Evolutionary conservation across 1,140 invertebrate genomes (phyloP).

Genomic region (Scaptodrosophila lebanonensis): DNA sequence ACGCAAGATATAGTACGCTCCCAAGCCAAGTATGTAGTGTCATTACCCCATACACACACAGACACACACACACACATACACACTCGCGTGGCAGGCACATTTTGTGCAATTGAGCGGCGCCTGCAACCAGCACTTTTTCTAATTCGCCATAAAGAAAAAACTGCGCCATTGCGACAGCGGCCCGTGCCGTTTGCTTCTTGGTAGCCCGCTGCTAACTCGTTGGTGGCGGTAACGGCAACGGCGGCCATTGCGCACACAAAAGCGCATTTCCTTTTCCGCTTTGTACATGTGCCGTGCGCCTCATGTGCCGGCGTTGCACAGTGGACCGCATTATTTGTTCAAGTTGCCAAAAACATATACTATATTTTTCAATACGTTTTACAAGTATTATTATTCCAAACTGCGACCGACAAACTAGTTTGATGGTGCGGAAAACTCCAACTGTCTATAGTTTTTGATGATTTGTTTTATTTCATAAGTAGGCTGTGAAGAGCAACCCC

Average conservation of each 20-base stretch:
- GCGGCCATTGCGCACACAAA: conserved; percentile 29
- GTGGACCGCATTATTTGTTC: too few species aligned
- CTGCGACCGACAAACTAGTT: too few species aligned
- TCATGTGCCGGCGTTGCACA: too few species aligned
- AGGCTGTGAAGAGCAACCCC: too few species aligned
- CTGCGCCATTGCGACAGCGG: conserved; percentile 21
- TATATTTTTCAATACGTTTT: too few species aligned
- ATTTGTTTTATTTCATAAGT: too few species aligned
- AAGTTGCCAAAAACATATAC: too few species aligned
- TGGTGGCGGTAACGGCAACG: neutral
- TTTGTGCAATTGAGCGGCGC: conserved; percentile 59
- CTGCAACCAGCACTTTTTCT: conserved; percentile 66
- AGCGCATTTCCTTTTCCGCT: conserved; percentile 36
- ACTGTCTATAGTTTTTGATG: too few species aligned
- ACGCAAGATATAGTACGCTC: conserved; percentile 23
- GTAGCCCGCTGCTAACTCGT: neutral
- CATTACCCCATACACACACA: too few species aligned
- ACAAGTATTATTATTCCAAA: too few species aligned
- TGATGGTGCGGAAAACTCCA: too few species aligned
- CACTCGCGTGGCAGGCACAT: neutral
- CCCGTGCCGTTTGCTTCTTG: conserved; percentile 11
- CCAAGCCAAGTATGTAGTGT: conserved; percentile 9
- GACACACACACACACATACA: too few species aligned
- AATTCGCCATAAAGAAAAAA: conserved; percentile 47
- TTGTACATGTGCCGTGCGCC: neutral